A percentile compares a stretch with the other conserved stretches of the same genome.
phyloP scores from a whole-genome alignment of 2,113 vertebrate genomes.

The Sclerurus mexicanus region DNA sequence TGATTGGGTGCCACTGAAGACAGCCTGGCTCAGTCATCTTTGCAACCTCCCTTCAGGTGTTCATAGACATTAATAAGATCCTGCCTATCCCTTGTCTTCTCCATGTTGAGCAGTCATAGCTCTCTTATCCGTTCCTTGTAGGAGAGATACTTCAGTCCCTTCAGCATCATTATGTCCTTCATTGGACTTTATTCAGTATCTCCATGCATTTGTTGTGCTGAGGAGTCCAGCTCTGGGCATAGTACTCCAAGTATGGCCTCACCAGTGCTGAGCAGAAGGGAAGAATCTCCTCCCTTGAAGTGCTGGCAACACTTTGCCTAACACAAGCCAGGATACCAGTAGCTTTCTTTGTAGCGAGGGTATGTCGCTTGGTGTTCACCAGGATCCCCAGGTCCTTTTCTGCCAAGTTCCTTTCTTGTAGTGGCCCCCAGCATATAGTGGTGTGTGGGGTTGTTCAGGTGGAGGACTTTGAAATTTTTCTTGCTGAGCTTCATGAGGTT shows the following conservation, averaged over 20 bases:
- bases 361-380: no score
- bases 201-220: neutral
- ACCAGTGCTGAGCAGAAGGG: neutral
- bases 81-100: neutral
- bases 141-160: neutral
- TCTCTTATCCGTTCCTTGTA: neutral
- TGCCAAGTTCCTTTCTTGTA: neutral
- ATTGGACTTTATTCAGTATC: neutral
- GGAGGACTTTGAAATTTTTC: neutral
- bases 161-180: neutral
- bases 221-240: neutral
- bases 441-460: neutral
- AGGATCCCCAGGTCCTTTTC: neutral
- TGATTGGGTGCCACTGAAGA: neutral
- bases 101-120: neutral
- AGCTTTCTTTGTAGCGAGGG: neutral
- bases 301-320: neutral
- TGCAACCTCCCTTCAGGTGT: neutral
- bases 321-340: accelerated
- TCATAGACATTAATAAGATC: neutral
- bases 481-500: neutral
- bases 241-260: neutral
- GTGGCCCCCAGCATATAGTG: neutral
- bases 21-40: neutral
- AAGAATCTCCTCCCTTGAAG: neutral